Evolutionary conservation across 2,888 invertebrate genomes (phyloP).

Genomic region (Endotricha flammealis): DNA sequence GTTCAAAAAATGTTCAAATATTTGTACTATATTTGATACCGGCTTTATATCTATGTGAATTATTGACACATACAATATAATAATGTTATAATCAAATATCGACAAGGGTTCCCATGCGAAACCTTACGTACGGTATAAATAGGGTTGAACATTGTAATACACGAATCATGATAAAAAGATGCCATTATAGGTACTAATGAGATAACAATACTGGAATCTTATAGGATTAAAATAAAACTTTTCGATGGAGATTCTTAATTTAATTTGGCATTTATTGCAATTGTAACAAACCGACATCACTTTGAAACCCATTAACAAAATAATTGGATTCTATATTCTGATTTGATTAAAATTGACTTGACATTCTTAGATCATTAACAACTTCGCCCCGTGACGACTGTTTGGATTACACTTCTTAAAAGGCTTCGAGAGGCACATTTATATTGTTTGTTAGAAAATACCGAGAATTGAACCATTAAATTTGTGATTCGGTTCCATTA

Average conservation of each 20-base stretch:
- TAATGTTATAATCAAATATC: too few relatives aligned
- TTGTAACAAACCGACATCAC: constrained; percentile 29
- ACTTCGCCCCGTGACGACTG: constrained; percentile 24
- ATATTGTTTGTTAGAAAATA: too few relatives aligned
- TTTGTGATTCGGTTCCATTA: too few relatives aligned
- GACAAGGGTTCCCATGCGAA: too few relatives aligned
- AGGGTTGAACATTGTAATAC: too few relatives aligned
- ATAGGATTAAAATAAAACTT: not conserved
- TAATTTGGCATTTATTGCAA: not conserved
- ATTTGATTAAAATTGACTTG: constrained; percentile 41
- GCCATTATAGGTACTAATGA: not conserved
- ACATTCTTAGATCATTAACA: constrained; percentile 32
- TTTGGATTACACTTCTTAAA: constrained; percentile 24
- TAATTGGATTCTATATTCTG: constrained; percentile 46
- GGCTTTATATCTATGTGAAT: too few relatives aligned
- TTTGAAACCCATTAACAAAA: constrained; percentile 43
- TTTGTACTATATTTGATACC: too few relatives aligned
- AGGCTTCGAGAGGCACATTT: constrained; percentile 22
- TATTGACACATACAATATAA: too few relatives aligned
- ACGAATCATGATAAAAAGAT: not conserved
- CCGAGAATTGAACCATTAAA: too few relatives aligned
- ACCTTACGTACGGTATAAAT: too few relatives aligned
- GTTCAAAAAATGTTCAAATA: too few relatives aligned
- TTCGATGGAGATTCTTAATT: not conserved
- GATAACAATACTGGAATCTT: not conserved